These are phyloP conservation scores for Chloroceryle inda DNA, from an alignment of 2,797 vertebrate genomes.

Conservation along the genomic window DNA sequence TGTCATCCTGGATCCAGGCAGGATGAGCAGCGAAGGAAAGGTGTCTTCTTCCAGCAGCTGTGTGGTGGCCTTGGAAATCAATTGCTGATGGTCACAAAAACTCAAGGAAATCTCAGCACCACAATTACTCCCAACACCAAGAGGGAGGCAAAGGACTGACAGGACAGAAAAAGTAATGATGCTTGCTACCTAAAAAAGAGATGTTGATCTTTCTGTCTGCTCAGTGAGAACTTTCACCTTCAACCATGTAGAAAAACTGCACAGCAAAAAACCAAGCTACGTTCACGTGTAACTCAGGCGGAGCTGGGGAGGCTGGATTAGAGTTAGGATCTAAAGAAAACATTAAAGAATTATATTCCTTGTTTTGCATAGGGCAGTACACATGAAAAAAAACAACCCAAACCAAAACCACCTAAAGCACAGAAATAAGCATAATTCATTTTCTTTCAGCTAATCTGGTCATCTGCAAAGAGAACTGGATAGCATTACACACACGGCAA, in stretches of 20 bases:
- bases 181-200: neutral
- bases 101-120: neutral
- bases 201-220: neutral
- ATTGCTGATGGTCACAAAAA: neutral
- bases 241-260: neutral
- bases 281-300: neutral
- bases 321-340: slow-evolving; percentile 60
- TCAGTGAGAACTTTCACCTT: neutral
- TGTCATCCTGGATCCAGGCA: neutral
- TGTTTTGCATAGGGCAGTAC: slow-evolving; percentile 61
- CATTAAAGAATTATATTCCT: slow-evolving; percentile 46
- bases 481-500: neutral
- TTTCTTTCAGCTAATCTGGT: slow-evolving; percentile 57
- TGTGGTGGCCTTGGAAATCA: neutral
- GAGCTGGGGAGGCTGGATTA: slow-evolving; percentile 49
- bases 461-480: slow-evolving; percentile 23
- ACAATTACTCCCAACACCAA: neutral
- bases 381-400: slow-evolving; percentile 38
- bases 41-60: neutral
- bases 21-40: neutral
- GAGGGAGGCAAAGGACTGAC: neutral
- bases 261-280: neutral
- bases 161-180: neutral
- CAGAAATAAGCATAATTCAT: slow-evolving; percentile 65
- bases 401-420: slow-evolving; percentile 26